Evolutionary conservation across 1,140 invertebrate species (phyloP), one percentile per base, ranked within the genome.

Genomic region (Nebria ingens): DNA sequence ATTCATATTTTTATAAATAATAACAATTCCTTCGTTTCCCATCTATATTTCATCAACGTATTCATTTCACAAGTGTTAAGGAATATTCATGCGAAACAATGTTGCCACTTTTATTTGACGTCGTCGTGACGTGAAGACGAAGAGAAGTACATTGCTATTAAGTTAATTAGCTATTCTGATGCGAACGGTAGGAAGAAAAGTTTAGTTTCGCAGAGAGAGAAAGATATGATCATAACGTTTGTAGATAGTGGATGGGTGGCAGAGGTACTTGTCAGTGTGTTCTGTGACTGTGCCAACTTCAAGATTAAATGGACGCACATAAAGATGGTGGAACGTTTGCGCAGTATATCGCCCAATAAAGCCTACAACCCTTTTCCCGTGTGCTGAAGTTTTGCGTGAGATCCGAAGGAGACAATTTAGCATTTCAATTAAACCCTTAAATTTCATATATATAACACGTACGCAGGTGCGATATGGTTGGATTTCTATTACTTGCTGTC

Each of bases 131-230:
- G n/a, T n/a, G n/a, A n/a, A n/a, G n/a, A n/a, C n/a, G n/a, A n/a
- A n/a, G 40, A 17, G 40, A 45, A 6, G 40, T 45, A 45, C 40
- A 45, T 17, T 17, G 40, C 15, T 17, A 45, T 45, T 45, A 45
- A 45, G 40, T 45, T 45, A 45, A 45, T 45, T 45, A 45, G 40
- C 40, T 45, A 45, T 45, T 45, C 40, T 45, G 40, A 45, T 45
- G 40, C 40, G 40, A 17, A 17, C 40, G 40, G 17, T 9, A 3
- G 17, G 17, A 45, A 45, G 40, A 12, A 12, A 12, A 6, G 40
- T 45, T 45, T 17, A 9, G 25, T 45, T 12, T n/a, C n/a, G n/a
- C n/a, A n/a, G n/a, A n/a, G n/a, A n/a, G n/a, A n/a, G n/a, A n/a
- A n/a, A n/a, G 40, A 45, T 45, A 45, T 45, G 40, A 45, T 45